Base-by-base conservation (phyloP, 1,140 invertebrate species). In the Elysia chlorotica region DNA sequence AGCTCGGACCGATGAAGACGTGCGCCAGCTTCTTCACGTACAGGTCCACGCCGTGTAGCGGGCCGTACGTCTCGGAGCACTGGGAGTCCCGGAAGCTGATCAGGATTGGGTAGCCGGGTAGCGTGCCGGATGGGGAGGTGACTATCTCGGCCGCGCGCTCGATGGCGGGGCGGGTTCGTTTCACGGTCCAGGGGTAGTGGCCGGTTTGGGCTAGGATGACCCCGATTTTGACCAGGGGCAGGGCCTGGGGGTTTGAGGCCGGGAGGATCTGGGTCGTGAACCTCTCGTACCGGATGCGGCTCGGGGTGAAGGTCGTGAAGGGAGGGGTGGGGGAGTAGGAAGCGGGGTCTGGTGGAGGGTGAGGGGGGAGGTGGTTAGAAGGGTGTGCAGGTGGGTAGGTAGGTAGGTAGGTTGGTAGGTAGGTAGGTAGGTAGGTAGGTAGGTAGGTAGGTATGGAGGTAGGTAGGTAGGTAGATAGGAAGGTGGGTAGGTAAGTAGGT, bases 1-100 rank as follows among this genome's bases (percentile, higher is more conserved):
- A 97, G 1, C 95, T 92, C 0, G 96, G 93, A 0, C 96, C 96
- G 79, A 98, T 90, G 82, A 97, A 95, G 0, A 94, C 95, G 88
- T 97, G 93, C 0, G 79, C 83, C 6, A 76, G 66, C 48, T 78
- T 73, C 31, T 80, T 54, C 2, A 85, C 62, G 59, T 81, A 82
- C 17, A 85, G 78, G 61, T 85, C 81, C 23, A 87, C 81, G 0
- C 84, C 85, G 10, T 75, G 68, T 21, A 83, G 59, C 3, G 82
- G 79, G 4, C 81, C 83, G 14, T 74, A 69, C 0, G 79, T 82
- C 30, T 83, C 83, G 4, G 82, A 83, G 70, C 84, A 86, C 21
- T 73, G 28, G 0, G 83, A 83, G 72, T 86, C 81, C 56, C 67
- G 73, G 10, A 73, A 74, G 6, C 76, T 72, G n/a, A 79, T 74